phyloP scores from a whole-genome alignment of 2,113 vertebrate genomes.

The Elephas maximus region DNA sequence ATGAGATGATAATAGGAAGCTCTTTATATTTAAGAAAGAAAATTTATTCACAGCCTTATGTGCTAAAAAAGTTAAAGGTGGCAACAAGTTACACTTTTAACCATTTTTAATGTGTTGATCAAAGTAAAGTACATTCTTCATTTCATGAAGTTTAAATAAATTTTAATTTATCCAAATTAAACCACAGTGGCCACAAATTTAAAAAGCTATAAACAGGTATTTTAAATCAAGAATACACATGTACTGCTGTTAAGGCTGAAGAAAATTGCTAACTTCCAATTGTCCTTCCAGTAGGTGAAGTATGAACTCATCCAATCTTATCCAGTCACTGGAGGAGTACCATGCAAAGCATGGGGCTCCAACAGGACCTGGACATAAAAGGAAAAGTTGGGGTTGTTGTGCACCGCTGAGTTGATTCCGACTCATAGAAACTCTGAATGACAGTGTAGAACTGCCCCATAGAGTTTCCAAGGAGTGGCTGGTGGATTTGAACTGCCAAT shows the following conservation, averaged over 20 bases:
- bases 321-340: not conserved
- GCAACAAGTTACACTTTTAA: conserved; percentile 52
- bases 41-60: not conserved
- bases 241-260: not conserved
- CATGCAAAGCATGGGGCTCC: not conserved
- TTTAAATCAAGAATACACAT: not conserved
- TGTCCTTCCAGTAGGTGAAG: not conserved
- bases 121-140: conserved; percentile 5
- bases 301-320: not conserved
- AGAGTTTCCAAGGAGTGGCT: no score
- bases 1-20: not conserved
- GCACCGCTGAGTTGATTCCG: no score
- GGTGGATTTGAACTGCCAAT: no score
- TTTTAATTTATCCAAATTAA: conserved; percentile 54
- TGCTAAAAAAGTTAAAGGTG: conserved; percentile 38
- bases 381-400: not conserved
- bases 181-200: not conserved
- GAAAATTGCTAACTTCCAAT: not conserved
- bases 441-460: no score
- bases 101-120: not conserved
- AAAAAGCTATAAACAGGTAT: conserved; percentile 34
- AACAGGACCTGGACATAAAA: not conserved
- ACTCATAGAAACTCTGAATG: no score
- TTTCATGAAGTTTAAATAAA: conserved; percentile 1
- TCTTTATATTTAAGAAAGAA: conserved; percentile 47